Evolutionary conservation across 2,797 vertebrate species (phyloP), one percentile per base, ranked within the genome.

Genomic region (Pteropus rufus): DNA sequence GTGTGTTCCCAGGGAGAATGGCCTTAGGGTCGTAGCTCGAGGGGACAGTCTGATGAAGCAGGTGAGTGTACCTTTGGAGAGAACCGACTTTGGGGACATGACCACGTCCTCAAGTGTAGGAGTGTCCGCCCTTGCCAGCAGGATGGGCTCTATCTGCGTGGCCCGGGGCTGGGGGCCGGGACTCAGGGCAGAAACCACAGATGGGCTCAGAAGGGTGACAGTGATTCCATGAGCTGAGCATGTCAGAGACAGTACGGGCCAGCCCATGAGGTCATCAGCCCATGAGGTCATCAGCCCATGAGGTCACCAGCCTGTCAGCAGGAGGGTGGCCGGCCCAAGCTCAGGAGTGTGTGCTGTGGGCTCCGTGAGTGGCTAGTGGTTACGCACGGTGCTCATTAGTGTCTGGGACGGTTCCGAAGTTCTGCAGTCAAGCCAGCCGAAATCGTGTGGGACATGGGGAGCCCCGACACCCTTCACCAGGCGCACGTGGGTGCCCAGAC

Each of bases 101-200:
- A 2, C 1, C 1, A 0, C 0, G 1, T 23, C 39, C 64, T 46
- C n/a, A 0, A 1, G 29, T 24, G 14, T 36, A 7, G 1, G 29
- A 34, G 29, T 23, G 24, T 39, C n/a, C 15, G 41, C 0, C 24
- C 29, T 14, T 5, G 18, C 14, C 3, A 19, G 8, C 36, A 14
- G 1, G 31, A 21, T 10, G 2, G 46, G 1, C 7, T 10, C 12
- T 73, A 18, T 80, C 46, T 12, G 8, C 15, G 18, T 19, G 7
- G 2, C 23, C 36, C 5, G 0, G 2, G 12, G 16, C 11, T 0
- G 7, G 9, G 31, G 2, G 26, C 29, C 39, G 14, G 41, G 34
- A 19, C 15, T 58, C 3, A 16, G 15, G 65, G 39, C 3, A 2
- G 23, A 24, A 34, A 24, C 18, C 39, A 4, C 81, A 64, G 6